These are phyloP conservation scores for Halocaridina rubra DNA, from an alignment of 2,888 invertebrate genomes.

Conservation along the genomic window DNA sequence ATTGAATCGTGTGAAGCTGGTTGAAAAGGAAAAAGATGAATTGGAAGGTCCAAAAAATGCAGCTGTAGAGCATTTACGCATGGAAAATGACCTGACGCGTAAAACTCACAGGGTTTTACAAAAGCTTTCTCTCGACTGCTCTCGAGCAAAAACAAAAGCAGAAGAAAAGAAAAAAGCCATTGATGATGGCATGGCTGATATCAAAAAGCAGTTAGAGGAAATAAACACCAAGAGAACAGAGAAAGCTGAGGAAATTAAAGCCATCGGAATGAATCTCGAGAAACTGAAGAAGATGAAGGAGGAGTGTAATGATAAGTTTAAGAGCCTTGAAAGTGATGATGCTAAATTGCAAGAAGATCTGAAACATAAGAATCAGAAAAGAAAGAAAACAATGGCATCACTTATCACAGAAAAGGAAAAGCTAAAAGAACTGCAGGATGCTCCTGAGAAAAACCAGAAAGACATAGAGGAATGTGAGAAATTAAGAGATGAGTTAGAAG, in stretches of 20 bases:
- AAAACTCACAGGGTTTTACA: conserved; percentile 80
- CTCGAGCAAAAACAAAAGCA: conserved; percentile 67
- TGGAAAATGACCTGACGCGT: conserved; percentile 81
- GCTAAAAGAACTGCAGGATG: conserved; percentile 74
- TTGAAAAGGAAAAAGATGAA: conserved; percentile 83
- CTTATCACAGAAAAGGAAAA: conserved; percentile 67
- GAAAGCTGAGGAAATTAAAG: conserved; percentile 71
- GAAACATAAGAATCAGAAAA: conserved; percentile 73
- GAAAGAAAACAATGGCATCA: conserved; percentile 58
- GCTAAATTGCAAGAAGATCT: conserved; percentile 70
- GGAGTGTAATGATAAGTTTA: conserved; percentile 74
- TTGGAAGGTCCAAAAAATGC: conserved; percentile 83
- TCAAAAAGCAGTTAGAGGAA: conserved; percentile 73
- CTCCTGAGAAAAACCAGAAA: conserved; percentile 80
- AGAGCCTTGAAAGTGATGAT: conserved; percentile 76
- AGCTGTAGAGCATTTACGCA: conserved; percentile 80
- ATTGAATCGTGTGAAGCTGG: conserved; percentile 84
- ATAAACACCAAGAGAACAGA: conserved; percentile 70
- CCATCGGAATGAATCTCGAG: conserved; percentile 73
- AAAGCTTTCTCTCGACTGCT: conserved; percentile 72
- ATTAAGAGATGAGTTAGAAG: conserved; percentile 73
- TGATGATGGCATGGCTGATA: conserved; percentile 70
- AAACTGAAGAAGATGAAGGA: conserved; percentile 74
- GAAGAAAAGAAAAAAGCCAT: conserved; percentile 74
- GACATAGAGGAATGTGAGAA: conserved; percentile 74